A percentile compares a stretch with the other conserved stretches of the same genome.
Conservation (phyloP, 2,113 vertebrate species). For the Psettodes erumei region DNA sequence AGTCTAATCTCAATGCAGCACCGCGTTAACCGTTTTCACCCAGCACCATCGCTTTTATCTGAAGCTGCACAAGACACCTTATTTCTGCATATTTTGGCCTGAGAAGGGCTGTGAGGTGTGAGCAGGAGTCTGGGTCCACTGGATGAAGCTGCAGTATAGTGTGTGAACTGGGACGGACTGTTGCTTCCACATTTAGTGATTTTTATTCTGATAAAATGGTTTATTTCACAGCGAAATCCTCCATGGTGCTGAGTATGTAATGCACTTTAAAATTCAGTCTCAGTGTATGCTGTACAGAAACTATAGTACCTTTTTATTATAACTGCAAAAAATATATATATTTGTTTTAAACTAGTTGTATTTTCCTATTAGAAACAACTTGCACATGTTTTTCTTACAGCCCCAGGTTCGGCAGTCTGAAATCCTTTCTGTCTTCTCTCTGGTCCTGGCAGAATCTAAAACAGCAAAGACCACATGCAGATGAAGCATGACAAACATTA, state of each 20-base stretch:
- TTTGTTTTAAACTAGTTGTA: neutral
- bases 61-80: neutral
- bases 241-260: neutral
- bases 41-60: neutral
- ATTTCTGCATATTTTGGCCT: too few relatives aligned
- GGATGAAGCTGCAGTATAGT: neutral
- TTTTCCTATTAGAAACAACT: slow-evolving; percentile 12
- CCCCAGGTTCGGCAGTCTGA: slow-evolving; percentile 12
- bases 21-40: neutral
- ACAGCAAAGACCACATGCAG: neutral
- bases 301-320: neutral
- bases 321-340: neutral
- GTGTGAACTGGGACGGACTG: neutral
- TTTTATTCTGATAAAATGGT: neutral
- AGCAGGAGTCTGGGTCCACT: neutral
- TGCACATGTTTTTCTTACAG: slow-evolving; percentile 21
- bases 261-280: neutral
- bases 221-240: slow-evolving; percentile 2
- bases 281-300: neutral
- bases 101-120: too few relatives aligned
- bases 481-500: neutral
- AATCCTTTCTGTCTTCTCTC: neutral
- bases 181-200: neutral
- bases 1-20: slow-evolving; percentile 6
- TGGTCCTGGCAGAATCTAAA: slow-evolving; percentile 20